Percentiles rank a stretch among this genome's conserved stretches.
Conservation (phyloP, 2,888 invertebrate genomes). For the Athalia rosae region DNA sequence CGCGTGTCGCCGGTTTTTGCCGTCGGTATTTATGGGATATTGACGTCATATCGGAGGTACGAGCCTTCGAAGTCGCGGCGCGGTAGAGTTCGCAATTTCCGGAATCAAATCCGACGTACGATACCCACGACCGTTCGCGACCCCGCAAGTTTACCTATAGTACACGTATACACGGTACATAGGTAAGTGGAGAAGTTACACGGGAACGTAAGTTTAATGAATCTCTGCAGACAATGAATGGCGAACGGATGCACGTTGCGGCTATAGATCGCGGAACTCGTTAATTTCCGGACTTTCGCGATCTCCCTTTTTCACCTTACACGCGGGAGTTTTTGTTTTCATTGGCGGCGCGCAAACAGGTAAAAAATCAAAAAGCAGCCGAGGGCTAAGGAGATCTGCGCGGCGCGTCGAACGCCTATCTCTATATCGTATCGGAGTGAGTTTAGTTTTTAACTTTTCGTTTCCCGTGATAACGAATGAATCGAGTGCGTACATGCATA, state of each 20-base stretch:
- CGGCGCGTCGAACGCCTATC: background rate
- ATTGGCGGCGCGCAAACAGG: background rate
- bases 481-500: background rate
- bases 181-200: background rate
- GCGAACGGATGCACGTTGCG: conserved; percentile 32
- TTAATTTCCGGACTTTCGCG: conserved; percentile 21
- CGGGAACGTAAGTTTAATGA: conserved; percentile 33
- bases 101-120: conserved; percentile 31
- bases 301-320: background rate
- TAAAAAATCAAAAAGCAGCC: background rate
- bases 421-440: too few relatives aligned
- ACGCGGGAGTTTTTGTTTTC: background rate
- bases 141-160: too few relatives aligned
- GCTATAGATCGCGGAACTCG: background rate
- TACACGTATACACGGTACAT: too few relatives aligned
- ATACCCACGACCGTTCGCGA: background rate
- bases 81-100: conserved; percentile 16
- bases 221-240: conserved; percentile 28
- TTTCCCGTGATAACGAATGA: too few relatives aligned
- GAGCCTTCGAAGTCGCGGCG: background rate
- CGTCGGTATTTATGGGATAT: conserved; percentile 4
- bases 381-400: background rate
- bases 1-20: background rate
- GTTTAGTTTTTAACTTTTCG: too few relatives aligned
- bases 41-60: conserved; percentile 14